Evolutionary conservation across 2,113 vertebrate species (phyloP), one percentile per base, ranked within the genome.

Genomic region (Osmerus mordax): DNA sequence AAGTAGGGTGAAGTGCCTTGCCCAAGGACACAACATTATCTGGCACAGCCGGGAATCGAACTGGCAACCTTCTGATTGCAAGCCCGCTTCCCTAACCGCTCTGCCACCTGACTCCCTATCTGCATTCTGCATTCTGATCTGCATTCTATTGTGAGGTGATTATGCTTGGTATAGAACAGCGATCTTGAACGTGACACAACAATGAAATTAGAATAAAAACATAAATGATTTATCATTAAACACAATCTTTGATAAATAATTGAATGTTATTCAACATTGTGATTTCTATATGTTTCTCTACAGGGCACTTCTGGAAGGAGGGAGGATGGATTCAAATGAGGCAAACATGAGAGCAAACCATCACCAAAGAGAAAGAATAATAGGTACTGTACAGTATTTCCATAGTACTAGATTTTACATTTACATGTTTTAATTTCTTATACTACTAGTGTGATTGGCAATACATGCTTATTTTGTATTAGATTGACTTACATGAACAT

Each of bases 251-350:
- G 4, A 36, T 36, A 7, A 4, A 36, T 36, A 6, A 36, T 36
- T 36, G 4, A 36, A 36, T 2, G 15, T 18, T 63, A 16, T 11
- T 64, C 32, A 8, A 55, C 65, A 58, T 16, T 19, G 19, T 4
- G 12, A 13, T 62, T 25, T 53, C 19, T 65, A 76, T 32, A 71
- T 73, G 9, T 77, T 69, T 78, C 0, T 72, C 76, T 73, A 65
- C 80, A 99, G 97, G 81, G 92, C 96, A 83, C 92, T 99, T 53
- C 79, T 98, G 79, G 95, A 98, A 90, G 95, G 93, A 60, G 94
- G 96, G 81, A 91, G 85, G 82, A 88, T 83, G 0, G 91, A 91
- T 85, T 82, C 93, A 76, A 64, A 94, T 1, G 94, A 94, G 81
- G 82, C 92, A 80, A 67, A 93, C 8, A 86, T 89, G 66, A 90